A percentile compares a stretch with the other conserved stretches of the same genome.
phyloP scores from a whole-genome alignment of 1,140 invertebrate genomes.

The Macrostomum lignano region DNA sequence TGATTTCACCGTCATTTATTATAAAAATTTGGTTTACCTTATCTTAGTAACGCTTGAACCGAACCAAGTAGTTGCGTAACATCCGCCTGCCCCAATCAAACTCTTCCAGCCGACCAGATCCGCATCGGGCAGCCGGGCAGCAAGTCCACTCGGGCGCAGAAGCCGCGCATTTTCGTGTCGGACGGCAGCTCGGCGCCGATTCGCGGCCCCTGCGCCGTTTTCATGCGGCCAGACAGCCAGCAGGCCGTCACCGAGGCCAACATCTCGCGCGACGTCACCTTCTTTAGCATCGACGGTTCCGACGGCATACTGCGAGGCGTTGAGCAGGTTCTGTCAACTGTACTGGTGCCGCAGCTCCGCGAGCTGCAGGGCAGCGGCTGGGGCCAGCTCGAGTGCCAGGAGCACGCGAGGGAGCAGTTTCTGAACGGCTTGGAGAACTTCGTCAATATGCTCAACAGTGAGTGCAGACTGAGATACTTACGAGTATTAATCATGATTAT shows the following conservation, averaged over 20 bases:
- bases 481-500: no score
- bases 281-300: constrained; percentile 44
- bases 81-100: no score
- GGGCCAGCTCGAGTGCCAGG: constrained; percentile 29
- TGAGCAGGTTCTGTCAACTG: constrained; percentile 50
- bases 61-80: no score
- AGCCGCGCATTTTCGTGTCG: constrained; percentile 56
- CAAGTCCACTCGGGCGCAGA: constrained; percentile 24
- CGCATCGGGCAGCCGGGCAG: constrained; percentile 14
- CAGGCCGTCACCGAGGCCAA: no score
- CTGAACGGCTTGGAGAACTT: constrained; percentile 24
- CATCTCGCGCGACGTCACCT: constrained; percentile 41
- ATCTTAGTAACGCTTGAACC: no score
- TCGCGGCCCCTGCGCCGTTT: constrained; percentile 55
- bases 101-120: constrained; percentile 36
- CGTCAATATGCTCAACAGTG: no score
- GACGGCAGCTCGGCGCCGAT: constrained; percentile 53
- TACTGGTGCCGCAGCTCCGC: constrained; percentile 36
- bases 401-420: constrained; percentile 15
- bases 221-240: constrained; percentile 58
- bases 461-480: no score
- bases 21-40: no score
- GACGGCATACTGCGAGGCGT: constrained; percentile 52
- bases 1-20: no score
- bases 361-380: constrained; percentile 21